Percentiles rank a stretch among this genome's conserved stretches.
Conservation (phyloP, 2,113 vertebrate species). For the Tyto alba region DNA sequence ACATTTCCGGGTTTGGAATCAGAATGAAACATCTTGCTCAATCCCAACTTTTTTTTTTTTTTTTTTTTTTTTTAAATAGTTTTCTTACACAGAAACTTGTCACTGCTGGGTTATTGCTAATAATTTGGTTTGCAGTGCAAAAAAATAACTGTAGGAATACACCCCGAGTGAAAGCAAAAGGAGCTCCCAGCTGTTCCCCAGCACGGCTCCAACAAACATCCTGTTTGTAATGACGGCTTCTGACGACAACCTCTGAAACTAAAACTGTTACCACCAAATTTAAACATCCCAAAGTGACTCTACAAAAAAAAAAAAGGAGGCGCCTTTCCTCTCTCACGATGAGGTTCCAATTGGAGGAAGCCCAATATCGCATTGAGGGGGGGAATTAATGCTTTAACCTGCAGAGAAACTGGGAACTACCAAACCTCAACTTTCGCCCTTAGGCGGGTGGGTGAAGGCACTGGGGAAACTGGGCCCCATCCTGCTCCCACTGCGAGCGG, state of each 20-base stretch:
- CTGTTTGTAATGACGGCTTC: conserved; percentile 15
- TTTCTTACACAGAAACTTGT: neutral
- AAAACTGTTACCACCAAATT: conserved; percentile 57
- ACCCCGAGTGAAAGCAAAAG: neutral
- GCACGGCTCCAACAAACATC: conserved; percentile 16
- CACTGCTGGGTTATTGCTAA: neutral
- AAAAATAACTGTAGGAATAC: neutral
- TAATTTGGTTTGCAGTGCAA: neutral
- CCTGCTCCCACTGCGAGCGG: neutral
- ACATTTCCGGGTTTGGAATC: accelerated
- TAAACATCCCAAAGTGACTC: conserved; percentile 11
- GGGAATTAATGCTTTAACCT: neutral
- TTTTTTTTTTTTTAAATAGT: neutral
- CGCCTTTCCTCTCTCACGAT: neutral
- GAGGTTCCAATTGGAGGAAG: neutral
- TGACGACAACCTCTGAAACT: conserved; percentile 38
- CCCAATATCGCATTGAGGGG: accelerated
- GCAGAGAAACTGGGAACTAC: neutral
- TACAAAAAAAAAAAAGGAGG: neutral
- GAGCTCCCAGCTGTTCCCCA: conserved; percentile 19
- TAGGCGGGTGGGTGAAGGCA: neutral
- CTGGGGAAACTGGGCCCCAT: accelerated
- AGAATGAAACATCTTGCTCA: neutral
- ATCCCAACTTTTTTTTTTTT: neutral
- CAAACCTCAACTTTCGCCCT: neutral